Evolutionary conservation across 2,113 vertebrate species (phyloP), one percentile per base, ranked within the genome.

Genomic region (Microcebus lehilahytsara): DNA sequence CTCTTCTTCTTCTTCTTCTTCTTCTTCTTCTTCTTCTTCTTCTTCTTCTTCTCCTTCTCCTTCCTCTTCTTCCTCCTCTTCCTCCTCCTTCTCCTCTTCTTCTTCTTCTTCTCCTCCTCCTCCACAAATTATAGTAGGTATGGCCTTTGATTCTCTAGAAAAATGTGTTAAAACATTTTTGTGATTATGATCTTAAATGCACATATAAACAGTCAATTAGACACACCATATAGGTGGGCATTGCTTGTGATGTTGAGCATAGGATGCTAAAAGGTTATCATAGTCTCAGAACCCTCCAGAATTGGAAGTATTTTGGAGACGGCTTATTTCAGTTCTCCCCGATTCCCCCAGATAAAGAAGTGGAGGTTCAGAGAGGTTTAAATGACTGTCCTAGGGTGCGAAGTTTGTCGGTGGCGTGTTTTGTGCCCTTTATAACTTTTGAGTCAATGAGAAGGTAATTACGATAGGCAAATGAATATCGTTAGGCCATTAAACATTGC

Each of bases 121-220:
- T 56, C 8, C 22, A 32, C 32, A 80, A 58, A 12, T 60, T 49
- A 42, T 58, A 81, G 14, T 67, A 51, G 11, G 1, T 3, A 16
- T 93, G 4, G 34, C 2, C 9, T 94, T 64, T 88, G 5, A 90
- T 9, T 80, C n/a, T 46, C 64, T 66, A 84, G n/a, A 40, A 93
- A 92, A 90, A 49, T 25, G 7, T 56, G 8, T 77, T 90, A 91
- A 92, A 74, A 90, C 17, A 46, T 58, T 40, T n/a, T 67, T 64
- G 10, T 79, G 93, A 87, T 40, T 3, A 60, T 78, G 22, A 49
- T 83, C 42, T 80, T 81, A 60, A 78, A 51, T 75, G 23, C 14
- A 66, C 12, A 37, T 10, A 64, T 34, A 95, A 78, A 42, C 34
- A 71, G 23, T 4, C 51, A 51, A 2, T 64, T 72, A 46, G 17